Conservation (phyloP, 2,113 vertebrate species). For the Donacobius atricapilla region DNA sequence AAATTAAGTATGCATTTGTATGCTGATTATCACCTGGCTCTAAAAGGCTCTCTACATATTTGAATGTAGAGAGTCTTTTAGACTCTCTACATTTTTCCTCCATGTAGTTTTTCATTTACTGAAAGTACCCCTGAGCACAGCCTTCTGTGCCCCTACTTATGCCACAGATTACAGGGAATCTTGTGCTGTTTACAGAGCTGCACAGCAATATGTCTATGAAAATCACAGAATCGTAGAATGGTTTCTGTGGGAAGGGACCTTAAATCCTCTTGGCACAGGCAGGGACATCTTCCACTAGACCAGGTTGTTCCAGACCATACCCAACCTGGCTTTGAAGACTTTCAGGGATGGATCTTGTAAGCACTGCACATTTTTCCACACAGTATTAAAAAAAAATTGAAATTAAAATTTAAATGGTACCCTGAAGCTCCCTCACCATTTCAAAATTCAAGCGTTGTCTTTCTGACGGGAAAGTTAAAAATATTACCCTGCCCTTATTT, state of each 20-base stretch:
- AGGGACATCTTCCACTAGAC: not conserved
- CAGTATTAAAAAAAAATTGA: not conserved
- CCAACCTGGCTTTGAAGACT: not conserved
- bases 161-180: not conserved
- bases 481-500: not conserved
- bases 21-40: not conserved
- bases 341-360: not conserved
- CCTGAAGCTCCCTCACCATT: not conserved
- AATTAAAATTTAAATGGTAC: not conserved
- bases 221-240: not conserved
- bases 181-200: not conserved
- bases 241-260: not conserved
- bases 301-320: not conserved
- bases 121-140: not conserved
- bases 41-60: not conserved
- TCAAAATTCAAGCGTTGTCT: not conserved
- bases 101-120: not conserved
- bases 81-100: too few species aligned
- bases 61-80: too few species aligned
- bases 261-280: not conserved
- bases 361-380: not conserved
- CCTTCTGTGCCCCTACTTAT: not conserved
- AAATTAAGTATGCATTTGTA: not conserved
- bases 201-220: not conserved
- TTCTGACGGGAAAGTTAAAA: conserved; percentile 7